phyloP scores from a whole-genome alignment of 2,797 vertebrate genomes.

The Alectoris magna region DNA sequence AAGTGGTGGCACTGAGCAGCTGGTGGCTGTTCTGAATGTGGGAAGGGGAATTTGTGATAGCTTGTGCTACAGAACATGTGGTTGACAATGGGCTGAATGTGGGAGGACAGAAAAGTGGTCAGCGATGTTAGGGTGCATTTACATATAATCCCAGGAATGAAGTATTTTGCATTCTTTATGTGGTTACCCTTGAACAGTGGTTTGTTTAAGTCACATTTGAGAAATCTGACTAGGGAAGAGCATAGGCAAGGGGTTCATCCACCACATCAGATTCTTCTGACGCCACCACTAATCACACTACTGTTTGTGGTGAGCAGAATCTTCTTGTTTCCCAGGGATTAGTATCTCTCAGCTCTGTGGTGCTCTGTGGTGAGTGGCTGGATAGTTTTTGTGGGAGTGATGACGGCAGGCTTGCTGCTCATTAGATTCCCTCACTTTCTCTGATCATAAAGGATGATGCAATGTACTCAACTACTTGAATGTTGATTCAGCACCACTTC shows the following conservation, averaged over 20 bases:
- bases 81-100: not conserved
- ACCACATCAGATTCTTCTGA: not conserved
- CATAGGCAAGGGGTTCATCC: not conserved
- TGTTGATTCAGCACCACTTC: conserved; percentile 39
- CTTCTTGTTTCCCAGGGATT: conserved; percentile 49
- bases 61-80: not conserved
- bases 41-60: not conserved
- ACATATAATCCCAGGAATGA: not conserved
- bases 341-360: conserved; percentile 6
- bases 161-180: not conserved
- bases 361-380: conserved; percentile 7
- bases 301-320: conserved; percentile 36
- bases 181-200: not conserved
- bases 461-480: not conserved
- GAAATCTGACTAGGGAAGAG: not conserved
- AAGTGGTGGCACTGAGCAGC: fast-evolving
- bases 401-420: not conserved
- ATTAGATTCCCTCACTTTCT: conserved; percentile 30
- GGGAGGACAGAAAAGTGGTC: not conserved
- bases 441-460: conserved; percentile 39
- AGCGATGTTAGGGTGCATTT: not conserved
- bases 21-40: not conserved
- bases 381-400: not conserved
- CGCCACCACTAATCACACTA: conserved; percentile 52
- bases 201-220: conserved; percentile 6